Conservation (phyloP, 2,113 vertebrate genomes). For the Passer montanus region DNA sequence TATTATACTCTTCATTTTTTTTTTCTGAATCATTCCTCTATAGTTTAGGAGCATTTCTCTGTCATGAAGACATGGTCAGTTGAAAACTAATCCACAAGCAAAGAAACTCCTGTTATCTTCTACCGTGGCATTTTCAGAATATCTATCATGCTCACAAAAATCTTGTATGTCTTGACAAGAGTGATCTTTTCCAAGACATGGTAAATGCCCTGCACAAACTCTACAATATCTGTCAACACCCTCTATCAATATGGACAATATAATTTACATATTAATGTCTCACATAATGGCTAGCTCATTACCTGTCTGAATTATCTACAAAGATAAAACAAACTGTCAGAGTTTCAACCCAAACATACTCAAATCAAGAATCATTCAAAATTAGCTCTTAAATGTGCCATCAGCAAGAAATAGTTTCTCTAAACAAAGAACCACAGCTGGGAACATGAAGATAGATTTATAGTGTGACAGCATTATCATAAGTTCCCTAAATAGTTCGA, state of each 20-base stretch:
- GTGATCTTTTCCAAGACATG: not conserved
- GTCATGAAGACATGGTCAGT: not conserved
- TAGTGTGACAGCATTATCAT: not conserved
- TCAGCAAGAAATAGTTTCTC: not conserved
- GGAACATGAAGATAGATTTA: not conserved
- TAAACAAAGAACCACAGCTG: not conserved
- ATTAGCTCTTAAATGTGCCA: not conserved
- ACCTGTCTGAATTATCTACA: not conserved
- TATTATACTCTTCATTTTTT: not conserved
- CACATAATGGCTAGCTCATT: not conserved
- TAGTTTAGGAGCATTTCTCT: not conserved
- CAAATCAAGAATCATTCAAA: not conserved
- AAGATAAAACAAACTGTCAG: not conserved
- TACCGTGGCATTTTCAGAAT: not conserved
- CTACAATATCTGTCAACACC: not conserved
- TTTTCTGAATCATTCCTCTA: not conserved
- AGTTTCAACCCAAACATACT: not conserved
- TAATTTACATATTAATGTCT: not conserved
- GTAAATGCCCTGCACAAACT: not conserved
- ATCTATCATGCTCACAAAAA: not conserved
- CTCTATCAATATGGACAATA: not conserved
- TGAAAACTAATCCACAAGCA: not conserved
- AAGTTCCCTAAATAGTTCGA: not conserved
- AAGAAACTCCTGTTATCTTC: not conserved
- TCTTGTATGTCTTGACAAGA: not conserved